phyloP scores from a whole-genome alignment of 2,113 vertebrate species.

The Jacana jacana region DNA sequence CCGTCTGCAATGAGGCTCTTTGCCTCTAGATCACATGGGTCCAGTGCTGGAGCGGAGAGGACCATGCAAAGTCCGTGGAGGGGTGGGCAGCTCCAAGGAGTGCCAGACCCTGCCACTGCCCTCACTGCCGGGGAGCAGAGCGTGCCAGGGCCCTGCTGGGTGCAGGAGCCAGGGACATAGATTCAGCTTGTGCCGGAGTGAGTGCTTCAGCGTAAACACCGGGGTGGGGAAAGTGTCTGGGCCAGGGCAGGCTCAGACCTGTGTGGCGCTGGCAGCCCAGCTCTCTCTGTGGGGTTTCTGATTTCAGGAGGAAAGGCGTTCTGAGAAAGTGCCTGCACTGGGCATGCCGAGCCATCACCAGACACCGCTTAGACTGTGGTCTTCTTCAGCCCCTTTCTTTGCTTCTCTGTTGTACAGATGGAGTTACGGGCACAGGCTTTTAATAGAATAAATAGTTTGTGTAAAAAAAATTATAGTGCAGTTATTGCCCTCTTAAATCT shows the following conservation, averaged over 20 bases:
- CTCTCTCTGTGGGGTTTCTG: background rate
- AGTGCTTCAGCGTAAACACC: background rate
- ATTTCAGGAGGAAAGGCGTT: background rate
- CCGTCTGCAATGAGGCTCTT: background rate
- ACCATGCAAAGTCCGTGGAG: accelerated
- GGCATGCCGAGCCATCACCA: background rate
- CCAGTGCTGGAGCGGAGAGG: accelerated
- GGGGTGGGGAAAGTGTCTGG: slow-evolving; percentile 50
- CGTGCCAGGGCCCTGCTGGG: accelerated
- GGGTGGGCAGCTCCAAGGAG: accelerated
- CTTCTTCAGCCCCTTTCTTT: background rate
- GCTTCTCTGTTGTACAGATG: background rate
- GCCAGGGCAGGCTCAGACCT: slow-evolving; percentile 36
- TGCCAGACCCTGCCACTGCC: background rate
- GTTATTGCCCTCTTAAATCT: background rate
- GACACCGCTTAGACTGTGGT: accelerated
- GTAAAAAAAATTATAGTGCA: background rate
- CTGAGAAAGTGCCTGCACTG: background rate
- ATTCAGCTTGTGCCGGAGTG: accelerated
- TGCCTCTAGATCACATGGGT: accelerated
- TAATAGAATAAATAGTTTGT: background rate
- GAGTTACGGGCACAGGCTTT: background rate
- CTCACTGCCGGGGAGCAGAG: accelerated
- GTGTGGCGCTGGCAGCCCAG: accelerated
- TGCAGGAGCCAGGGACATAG: background rate